Percentiles rank a stretch among this genome's conserved stretches.
Evolutionary conservation across 1,140 invertebrate species (phyloP).

Genomic region (Meloidogyne floridensis): DNA sequence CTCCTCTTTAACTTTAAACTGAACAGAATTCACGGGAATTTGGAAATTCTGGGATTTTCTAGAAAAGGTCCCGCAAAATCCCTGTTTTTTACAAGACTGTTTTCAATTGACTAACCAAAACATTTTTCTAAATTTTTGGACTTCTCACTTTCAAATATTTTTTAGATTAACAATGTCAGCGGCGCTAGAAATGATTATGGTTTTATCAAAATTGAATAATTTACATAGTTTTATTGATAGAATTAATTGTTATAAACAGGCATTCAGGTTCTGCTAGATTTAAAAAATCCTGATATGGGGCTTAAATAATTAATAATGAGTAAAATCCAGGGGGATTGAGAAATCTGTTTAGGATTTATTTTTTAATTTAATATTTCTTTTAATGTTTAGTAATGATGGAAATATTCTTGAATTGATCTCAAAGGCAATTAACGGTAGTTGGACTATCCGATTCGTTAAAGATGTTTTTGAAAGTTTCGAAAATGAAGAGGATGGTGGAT

Average conservation of each 20-base stretch:
- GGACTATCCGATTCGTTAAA: conserved; percentile 13
- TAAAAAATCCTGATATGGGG: not conserved
- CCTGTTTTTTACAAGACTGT: too few relatives aligned
- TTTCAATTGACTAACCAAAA: too few relatives aligned
- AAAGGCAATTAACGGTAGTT: conserved; percentile 8
- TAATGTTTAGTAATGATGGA: not conserved
- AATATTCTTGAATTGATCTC: not conserved
- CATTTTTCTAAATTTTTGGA: too few relatives aligned
- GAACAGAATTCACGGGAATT: too few relatives aligned
- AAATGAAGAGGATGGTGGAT: not conserved
- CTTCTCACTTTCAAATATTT: too few relatives aligned
- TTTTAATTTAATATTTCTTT: not conserved
- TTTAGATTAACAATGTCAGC: not conserved
- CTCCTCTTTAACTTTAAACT: too few relatives aligned
- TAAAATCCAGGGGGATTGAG: too few relatives aligned
- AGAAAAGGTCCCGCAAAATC: too few relatives aligned
- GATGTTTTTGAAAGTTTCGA: conserved; percentile 23
- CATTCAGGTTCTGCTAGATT: conserved; percentile 20
- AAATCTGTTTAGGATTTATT: too few relatives aligned
- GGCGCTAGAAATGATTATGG: not conserved
- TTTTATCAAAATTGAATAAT: conserved; percentile 19
- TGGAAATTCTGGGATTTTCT: too few relatives aligned
- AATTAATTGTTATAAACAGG: conserved; percentile 20
- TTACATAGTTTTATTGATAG: conserved; percentile 2
- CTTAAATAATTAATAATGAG: too few relatives aligned